Evolutionary conservation across 2,888 invertebrate species (phyloP), one percentile per base, ranked within the genome.

Genomic region (Eupithecia subfuscata): DNA sequence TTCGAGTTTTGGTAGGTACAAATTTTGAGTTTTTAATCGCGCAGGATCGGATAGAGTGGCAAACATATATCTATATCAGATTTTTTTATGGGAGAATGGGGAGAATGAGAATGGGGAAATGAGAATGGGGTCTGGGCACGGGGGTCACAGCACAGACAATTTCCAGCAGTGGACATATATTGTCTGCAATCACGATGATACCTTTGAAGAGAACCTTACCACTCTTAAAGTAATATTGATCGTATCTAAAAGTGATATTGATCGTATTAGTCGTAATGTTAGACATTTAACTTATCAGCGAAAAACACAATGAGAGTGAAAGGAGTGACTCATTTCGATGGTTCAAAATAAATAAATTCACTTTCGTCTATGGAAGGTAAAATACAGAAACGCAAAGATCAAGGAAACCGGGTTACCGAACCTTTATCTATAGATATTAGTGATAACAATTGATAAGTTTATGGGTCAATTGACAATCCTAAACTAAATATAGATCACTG

Each of bases 381-480:
- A 45, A 45, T 45, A 52, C 52, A n/a, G 52, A n/a, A 52, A 37
- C 18, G 37, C 22, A 67, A 74, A 77, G 72, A 80, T 77, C 76
- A 77, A 78, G 70, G 70, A 40, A 78, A 78, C 79, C 71, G 70
- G 73, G 76, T 76, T 79, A 77, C 72, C 37, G 30, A 56, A 65
- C 34, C 45, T 16, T 74, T 79, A 76, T 80, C 75, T 30, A 69
- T 25, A 69, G 70, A 72, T 69, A 71, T 73, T 67, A 71, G 69
- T 22, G 71, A 72, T 71, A 75, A 52, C 67, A 48, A 12, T 75
- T 70, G 70, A 72, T 71, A 74, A 65, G 70, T 37, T 75, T 76
- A 74, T 64, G 45, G 76, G 78, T 73, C 78, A 75, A 70, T 70
- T 69, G 77, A 77, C 71, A 75, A 43, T 60, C 67, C 72, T 67